Conservation (phyloP, 2,888 invertebrate genomes). For the Calameuta filiformis region DNA sequence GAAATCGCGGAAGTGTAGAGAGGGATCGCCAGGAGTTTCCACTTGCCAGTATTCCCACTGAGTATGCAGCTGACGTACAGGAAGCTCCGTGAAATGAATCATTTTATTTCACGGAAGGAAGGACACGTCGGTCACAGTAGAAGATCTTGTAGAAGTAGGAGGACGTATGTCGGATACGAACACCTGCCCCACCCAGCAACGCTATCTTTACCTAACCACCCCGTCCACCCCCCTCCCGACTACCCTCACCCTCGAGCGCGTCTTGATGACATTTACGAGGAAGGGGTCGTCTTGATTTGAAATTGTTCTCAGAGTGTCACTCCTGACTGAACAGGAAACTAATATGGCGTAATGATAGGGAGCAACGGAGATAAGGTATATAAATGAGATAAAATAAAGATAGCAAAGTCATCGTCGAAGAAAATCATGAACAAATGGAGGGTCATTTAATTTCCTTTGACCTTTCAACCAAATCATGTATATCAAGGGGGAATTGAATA, state of each 20-base stretch:
- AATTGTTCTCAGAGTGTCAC: conserved; percentile 42
- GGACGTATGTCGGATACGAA: conserved; percentile 27
- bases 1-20: conserved; percentile 9
- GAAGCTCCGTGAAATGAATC: conserved; percentile 52
- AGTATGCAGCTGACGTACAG: conserved; percentile 39
- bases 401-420: not conserved
- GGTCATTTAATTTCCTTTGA: not conserved
- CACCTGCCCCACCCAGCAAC: conserved; percentile 15
- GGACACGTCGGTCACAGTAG: conserved; percentile 56
- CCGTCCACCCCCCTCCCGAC: not conserved
- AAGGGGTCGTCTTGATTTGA: conserved; percentile 35
- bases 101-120: conserved; percentile 58
- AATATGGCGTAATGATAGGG: not conserved
- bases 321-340: conserved; percentile 3
- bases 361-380: not conserved
- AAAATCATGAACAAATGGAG: not conserved
- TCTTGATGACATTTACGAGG: not conserved
- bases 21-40: not conserved
- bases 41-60: conserved; percentile 4
- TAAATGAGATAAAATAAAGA: not conserved
- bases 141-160: conserved; percentile 31
- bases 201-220: not conserved
- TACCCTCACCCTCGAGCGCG: not conserved
- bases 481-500: too few relatives aligned
- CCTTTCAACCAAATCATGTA: not conserved